These are phyloP conservation scores for Bombus impatiens DNA, from an alignment of 1,140 invertebrate genomes.

Conservation along the genomic window DNA sequence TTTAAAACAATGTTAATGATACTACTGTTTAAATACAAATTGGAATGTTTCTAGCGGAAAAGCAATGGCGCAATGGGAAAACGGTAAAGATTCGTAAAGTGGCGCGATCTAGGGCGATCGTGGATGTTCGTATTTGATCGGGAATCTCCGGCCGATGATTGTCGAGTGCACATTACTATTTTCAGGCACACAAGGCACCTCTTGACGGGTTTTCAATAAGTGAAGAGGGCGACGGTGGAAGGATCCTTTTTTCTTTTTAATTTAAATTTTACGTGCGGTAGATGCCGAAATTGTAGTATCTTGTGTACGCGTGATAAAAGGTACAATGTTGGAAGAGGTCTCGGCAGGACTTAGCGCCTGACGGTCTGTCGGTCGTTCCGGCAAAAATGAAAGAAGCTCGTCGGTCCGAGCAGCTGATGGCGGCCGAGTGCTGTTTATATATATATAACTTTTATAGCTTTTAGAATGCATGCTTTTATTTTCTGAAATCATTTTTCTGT, in stretches of 20 bases:
- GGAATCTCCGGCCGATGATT: constrained; percentile 70
- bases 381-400: constrained; percentile 73
- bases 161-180: constrained; percentile 77
- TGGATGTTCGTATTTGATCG: constrained; percentile 59
- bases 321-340: constrained; percentile 67
- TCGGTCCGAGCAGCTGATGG: constrained; percentile 74
- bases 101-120: constrained; percentile 61
- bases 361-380: constrained; percentile 60
- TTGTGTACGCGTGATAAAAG: constrained; percentile 48
- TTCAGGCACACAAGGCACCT: constrained; percentile 78
- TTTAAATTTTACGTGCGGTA: constrained; percentile 54
- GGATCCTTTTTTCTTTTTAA: constrained; percentile 64
- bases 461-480: not conserved
- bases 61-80: not conserved
- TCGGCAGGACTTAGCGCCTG: constrained; percentile 65
- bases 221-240: constrained; percentile 72
- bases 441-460: not conserved
- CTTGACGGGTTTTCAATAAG: constrained; percentile 77
- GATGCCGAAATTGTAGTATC: constrained; percentile 57
- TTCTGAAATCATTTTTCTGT: not conserved
- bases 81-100: constrained; percentile 52
- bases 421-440: constrained; percentile 61
- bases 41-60: not conserved
- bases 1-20: not conserved
- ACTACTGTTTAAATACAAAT: not conserved